These are phyloP conservation scores for Dromococcyx pavoninus DNA, from an alignment of 2,797 vertebrate genomes.

Conservation along the genomic window DNA sequence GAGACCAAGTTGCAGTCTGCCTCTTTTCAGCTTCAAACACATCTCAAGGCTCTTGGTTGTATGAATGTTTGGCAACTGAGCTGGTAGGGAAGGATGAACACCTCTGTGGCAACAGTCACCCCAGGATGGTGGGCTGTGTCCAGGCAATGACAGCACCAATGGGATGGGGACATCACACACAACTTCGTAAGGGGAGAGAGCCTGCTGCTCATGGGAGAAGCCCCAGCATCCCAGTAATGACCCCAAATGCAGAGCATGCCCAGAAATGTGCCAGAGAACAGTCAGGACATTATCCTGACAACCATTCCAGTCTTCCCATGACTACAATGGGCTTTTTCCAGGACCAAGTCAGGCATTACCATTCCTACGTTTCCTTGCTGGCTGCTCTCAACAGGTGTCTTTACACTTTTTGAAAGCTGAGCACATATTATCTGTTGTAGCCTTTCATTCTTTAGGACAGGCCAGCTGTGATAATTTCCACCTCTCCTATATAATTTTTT, in stretches of 20 bases:
- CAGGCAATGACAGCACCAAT: accelerated
- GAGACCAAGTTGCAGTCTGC: not conserved
- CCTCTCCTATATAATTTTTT: not conserved
- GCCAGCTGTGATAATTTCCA: not conserved
- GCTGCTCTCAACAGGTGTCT: not conserved
- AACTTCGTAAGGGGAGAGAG: not conserved
- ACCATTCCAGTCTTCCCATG: not conserved
- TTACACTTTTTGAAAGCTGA: not conserved
- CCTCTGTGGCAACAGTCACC: not conserved
- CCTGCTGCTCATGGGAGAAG: not conserved
- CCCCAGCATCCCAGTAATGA: not conserved
- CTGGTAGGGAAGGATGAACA: not conserved
- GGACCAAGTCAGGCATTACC: not conserved
- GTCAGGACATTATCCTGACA: not conserved
- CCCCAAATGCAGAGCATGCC: not conserved
- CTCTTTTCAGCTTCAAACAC: not conserved
- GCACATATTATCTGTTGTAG: not conserved
- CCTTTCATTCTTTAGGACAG: not conserved
- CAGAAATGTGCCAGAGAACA: not conserved
- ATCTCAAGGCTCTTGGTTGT: not conserved
- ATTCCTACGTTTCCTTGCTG: not conserved
- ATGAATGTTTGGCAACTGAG: not conserved
- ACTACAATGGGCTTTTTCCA: not conserved
- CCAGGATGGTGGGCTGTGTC: not conserved
- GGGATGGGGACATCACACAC: not conserved